These are phyloP conservation scores for Steromphala cineraria DNA, from an alignment of 2,888 invertebrate species.

Conservation along the genomic window DNA sequence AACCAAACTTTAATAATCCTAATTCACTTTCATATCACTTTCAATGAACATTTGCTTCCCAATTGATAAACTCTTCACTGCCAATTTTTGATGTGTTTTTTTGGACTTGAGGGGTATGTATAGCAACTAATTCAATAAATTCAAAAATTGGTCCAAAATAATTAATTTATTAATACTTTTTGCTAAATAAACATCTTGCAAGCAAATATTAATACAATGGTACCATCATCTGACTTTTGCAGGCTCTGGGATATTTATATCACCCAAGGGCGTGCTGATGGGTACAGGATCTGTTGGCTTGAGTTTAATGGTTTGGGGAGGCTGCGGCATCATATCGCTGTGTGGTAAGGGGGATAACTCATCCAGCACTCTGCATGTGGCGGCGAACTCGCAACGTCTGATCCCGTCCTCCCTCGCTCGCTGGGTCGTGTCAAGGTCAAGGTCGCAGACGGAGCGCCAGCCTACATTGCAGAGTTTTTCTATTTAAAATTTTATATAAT, in stretches of 20 bases:
- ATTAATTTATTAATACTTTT: no score
- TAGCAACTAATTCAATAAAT: no score
- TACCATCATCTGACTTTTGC: conserved; percentile 49
- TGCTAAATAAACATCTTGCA: no score
- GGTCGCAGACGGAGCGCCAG: not conserved
- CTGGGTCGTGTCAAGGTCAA: not conserved
- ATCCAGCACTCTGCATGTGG: not conserved
- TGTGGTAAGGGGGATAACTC: conserved; percentile 81
- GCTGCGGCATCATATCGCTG: conserved; percentile 92
- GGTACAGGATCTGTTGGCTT: conserved; percentile 92
- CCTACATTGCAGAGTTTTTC: not conserved
- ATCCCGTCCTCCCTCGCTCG: not conserved
- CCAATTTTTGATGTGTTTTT: no score
- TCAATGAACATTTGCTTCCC: no score
- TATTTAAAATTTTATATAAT: not conserved
- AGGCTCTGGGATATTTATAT: conserved; percentile 98
- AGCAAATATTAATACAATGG: not conserved
- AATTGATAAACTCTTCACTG: no score
- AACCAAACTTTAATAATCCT: no score
- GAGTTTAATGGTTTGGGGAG: conserved; percentile 95
- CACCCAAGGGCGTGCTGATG: conserved; percentile 92
- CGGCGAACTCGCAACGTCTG: not conserved
- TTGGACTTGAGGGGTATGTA: no score
- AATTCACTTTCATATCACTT: no score
- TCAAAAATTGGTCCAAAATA: no score